These are phyloP conservation scores for Hylia prasina DNA, from an alignment of 2,113 vertebrate genomes.

Conservation along the genomic window DNA sequence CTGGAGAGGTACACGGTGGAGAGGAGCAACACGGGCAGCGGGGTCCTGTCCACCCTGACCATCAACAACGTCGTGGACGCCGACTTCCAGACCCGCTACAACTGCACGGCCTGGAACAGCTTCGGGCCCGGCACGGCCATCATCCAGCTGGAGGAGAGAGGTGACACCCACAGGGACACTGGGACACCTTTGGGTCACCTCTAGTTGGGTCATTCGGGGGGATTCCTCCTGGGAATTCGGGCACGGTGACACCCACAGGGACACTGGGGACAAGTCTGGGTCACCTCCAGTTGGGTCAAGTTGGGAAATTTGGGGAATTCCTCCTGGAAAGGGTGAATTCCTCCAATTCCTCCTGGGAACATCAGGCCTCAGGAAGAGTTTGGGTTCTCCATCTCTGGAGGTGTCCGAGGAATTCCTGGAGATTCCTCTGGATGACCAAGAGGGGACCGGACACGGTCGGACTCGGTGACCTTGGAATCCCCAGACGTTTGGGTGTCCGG, in stretches of 20 bases:
- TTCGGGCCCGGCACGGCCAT: slow-evolving; percentile 93
- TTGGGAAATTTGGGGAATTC: not conserved
- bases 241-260: not conserved
- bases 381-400: no score
- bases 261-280: no score
- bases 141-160: slow-evolving; percentile 67
- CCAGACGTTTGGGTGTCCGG: no score
- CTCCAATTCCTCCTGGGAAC: no score
- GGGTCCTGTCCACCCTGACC: slow-evolving; percentile 90
- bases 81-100: slow-evolving; percentile 93
- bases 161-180: not conserved
- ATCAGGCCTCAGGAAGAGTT: not conserved
- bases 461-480: no score
- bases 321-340: not conserved
- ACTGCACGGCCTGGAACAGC: slow-evolving; percentile 95
- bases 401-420: not conserved
- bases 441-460: no score
- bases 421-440: no score
- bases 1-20: slow-evolving; percentile 93
- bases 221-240: not conserved
- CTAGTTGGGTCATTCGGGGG: not conserved
- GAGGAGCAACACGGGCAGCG: slow-evolving; percentile 81
- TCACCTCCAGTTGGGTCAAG: not conserved
- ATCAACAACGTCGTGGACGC: slow-evolving; percentile 94
- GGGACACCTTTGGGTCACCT: no score